Evolutionary conservation across 1,140 invertebrate species (phyloP).

Genomic region (Brachionus rotundiformis): DNA sequence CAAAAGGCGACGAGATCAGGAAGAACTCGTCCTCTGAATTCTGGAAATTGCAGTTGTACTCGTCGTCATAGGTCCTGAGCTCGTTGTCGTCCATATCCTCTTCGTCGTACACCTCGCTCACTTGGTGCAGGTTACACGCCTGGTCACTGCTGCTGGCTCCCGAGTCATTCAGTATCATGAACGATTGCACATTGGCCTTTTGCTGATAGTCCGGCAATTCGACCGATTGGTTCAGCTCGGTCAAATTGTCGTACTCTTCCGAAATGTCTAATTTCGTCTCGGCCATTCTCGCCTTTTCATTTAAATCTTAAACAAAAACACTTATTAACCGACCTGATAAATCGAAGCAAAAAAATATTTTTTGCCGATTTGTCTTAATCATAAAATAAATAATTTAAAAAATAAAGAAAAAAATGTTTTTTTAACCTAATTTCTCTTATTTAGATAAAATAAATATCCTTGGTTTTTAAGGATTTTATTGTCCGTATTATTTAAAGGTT

Average conservation of each 20-base stretch:
- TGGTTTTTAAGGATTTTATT: not conserved
- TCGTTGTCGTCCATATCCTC: conserved; percentile 32
- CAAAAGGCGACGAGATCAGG: conserved; percentile 8
- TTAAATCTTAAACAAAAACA: conserved; percentile 23
- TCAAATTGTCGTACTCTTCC: conserved; percentile 42
- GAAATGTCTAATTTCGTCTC: not conserved
- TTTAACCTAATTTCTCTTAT: conserved; percentile 27
- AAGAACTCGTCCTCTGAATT: conserved; percentile 45
- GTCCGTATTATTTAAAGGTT: not conserved
- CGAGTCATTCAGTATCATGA: conserved; percentile 42
- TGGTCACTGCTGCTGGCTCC: not conserved
- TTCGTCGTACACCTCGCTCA: conserved; percentile 35
- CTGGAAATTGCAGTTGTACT: not conserved
- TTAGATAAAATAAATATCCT: not conserved
- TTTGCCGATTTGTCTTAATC: not conserved
- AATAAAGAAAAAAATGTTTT: not conserved
- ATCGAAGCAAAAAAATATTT: not conserved
- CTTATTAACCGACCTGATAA: not conserved
- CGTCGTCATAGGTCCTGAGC: conserved; percentile 29
- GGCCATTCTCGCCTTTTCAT: conserved; percentile 30
- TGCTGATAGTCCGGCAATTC: conserved; percentile 12
- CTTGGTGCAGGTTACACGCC: not conserved
- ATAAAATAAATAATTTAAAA: conserved; percentile 14
- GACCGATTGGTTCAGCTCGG: not conserved
- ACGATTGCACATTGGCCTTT: not conserved